Evolutionary conservation across 1,140 invertebrate genomes (phyloP).

Genomic region (Phymorhynchus buccinoides): DNA sequence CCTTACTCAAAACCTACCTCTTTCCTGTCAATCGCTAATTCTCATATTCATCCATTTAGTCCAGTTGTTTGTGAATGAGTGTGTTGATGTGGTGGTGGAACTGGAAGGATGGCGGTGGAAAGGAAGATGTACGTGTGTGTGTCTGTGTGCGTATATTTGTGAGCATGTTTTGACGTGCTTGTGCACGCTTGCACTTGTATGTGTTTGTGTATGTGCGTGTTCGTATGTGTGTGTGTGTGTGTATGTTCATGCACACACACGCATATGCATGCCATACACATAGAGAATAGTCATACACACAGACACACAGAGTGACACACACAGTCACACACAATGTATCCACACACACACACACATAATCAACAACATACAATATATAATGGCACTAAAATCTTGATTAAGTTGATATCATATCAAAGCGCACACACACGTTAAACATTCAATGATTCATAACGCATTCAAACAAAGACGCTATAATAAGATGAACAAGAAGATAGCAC

Average conservation of each 20-base stretch:
- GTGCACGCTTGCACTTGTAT: not conserved
- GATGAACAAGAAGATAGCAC: too few relatives aligned
- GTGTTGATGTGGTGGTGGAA: too few relatives aligned
- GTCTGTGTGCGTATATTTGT: not conserved
- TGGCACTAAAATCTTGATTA: not conserved
- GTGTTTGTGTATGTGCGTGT: not conserved
- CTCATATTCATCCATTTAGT: too few relatives aligned
- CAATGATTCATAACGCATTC: too few relatives aligned
- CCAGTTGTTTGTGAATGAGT: too few relatives aligned
- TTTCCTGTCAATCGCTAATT: too few relatives aligned
- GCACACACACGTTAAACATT: too few relatives aligned
- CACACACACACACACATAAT: not conserved
- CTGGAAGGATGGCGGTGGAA: too few relatives aligned
- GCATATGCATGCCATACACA: not conserved
- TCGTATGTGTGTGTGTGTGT: not conserved
- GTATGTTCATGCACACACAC: too few relatives aligned
- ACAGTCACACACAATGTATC: not conserved
- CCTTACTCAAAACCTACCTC: too few relatives aligned
- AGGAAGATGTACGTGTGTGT: not conserved
- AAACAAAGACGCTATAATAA: not conserved
- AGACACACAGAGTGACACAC: slow-evolving; percentile 4
- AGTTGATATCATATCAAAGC: not conserved
- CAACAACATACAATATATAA: not conserved
- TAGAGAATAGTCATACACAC: not conserved
- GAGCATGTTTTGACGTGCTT: not conserved